Base-by-base conservation (phyloP, 2,797 vertebrate species). In the Loriculus beryllinus region DNA sequence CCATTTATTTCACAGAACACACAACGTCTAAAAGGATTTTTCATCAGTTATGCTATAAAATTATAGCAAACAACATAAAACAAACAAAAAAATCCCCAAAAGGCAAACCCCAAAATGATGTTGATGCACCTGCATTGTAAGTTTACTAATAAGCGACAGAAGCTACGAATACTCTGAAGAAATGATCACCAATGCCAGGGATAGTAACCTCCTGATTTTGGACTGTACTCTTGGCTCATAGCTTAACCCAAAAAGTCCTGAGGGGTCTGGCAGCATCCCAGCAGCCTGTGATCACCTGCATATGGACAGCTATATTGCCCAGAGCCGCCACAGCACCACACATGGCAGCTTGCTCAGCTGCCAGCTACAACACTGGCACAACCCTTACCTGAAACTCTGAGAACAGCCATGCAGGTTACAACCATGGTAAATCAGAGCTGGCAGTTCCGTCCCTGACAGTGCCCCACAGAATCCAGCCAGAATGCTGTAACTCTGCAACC, bases 201-300 rank as follows among this genome's bases (percentile, higher is more conserved):
- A 90, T 14, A 80, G 68, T 40, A 82, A 70, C 26, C 39, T 80
- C 42, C 85, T 37, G 67, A 64, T 63, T 88, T n/a, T 40, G 39
- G 39, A 33, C 62, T 80, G 28, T 11, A 75, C 48, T 76, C 72
- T 87, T 83, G 68, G 54, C 76, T 89, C 0, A 0, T 26, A 37
- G 37, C 33, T 54, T 37, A 78, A 79, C 45, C 22, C 54, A 83
- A 82, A 87, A 91, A 71, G 49, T 69, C 69, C 37, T 39, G 76
- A 72, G 65, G 76, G 37, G 18, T 56, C 26, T 96, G 94, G 88
- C 77, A 48, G 60, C 67, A 45, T 33, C 31, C 65, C 78, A 93
- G 62, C 2, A 1, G 42, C 84, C 82, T 78, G 84, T 22, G 42
- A 81, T 80, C 64, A 74, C 23, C 86, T 78, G 68, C 88, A 62